Evolutionary conservation across 1,140 invertebrate species (phyloP), one percentile per base, ranked within the genome.

Genomic region (Odontomachus brunneus): DNA sequence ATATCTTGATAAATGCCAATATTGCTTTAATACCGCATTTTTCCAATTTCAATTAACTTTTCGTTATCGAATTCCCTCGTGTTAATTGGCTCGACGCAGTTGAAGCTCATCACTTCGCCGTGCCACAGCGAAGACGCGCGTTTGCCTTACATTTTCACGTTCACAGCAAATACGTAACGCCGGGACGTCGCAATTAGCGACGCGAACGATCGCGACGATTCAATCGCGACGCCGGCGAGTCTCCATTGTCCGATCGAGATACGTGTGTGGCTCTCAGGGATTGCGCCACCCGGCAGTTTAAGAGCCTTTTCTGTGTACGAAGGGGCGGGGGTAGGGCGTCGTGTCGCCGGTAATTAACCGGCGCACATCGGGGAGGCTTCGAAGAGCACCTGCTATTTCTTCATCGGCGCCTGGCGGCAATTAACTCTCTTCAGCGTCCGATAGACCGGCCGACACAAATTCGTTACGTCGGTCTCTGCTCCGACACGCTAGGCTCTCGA

Each of bases 331-430:
- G 33, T n/a, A 14, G 9, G 26, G 9, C 14, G 49, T 19, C 17
- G 53, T 74, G 57, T 78, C 55, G 59, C 53, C 59, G 66, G 15
- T 85, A 83, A 83, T 85, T 85, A 85, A 83, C 74, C 19, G 15
- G 59, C 26, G 19, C n/a, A 82, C 55, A 67, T 29, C 44, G 12
- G 22, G 38, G 9, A 49, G 49, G 22, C 26, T 33, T 9, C 51
- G 33, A 55, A n/a, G 59, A 53, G 33, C 53, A 84, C 9, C 62
- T 55, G 67, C 60, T 49, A 44, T 80, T 87, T 78, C 73, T 86
- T 73, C 59, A 19, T 22, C 66, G 44, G 11, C 49, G 57, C 19
- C 59, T 29, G 49, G 19, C 17, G 15, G 60, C 63, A 87, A 87
- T 87, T 86, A 86, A 86, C 59, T 60, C 48, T n/a, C 44, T 49